Evolutionary conservation across 1,140 invertebrate genomes (phyloP), one percentile per base, ranked within the genome.

Genomic region (Saccostrea echinata): DNA sequence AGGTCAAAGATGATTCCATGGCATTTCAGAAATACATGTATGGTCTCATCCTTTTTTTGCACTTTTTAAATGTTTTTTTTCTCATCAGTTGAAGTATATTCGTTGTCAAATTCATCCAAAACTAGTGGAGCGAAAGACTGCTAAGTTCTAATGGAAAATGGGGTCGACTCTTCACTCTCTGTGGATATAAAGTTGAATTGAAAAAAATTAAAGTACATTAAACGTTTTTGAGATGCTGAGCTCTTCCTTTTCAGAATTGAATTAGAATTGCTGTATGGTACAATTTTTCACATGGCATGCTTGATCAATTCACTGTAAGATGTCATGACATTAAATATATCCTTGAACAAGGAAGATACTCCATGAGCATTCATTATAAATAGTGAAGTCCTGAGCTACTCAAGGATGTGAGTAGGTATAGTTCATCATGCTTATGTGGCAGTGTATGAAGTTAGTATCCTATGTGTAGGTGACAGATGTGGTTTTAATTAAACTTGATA

Each of bases 401-500:
- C 12, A 27, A 76, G 68, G 68, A 76, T 16, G 27, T 76, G 30
- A 27, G 13, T 30, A 76, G 68, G 11, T 16, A 9, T 30, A 30
- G 24, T 27, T 2, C 9, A 2, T 76, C 68, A 30, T 76, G 68
- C 16, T 13, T 16, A 76, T 33, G 68, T 76, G 68, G 24, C 68
- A 76, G 68, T 30, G 24, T 30, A 18, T 64, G 9, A 24, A 8
- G 68, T 24, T 12, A 76, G 27, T 27, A 76, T 76, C 68, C 68
- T 76, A 27, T 76, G 55, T 33, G 30, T 30, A 16, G 27, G 68
- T 16, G 13, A 27, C 68, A 76, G 68, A 76, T 76, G 68, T 76
- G 24, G 68, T 76, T 76, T 76, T 76, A 76, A 76, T 76, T 16
- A 76, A 76, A 76, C 68, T 76, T 76, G 24, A 76, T 30, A 76